Evolutionary conservation across 2,888 invertebrate species (phyloP).

Genomic region (Graphium colonna): DNA sequence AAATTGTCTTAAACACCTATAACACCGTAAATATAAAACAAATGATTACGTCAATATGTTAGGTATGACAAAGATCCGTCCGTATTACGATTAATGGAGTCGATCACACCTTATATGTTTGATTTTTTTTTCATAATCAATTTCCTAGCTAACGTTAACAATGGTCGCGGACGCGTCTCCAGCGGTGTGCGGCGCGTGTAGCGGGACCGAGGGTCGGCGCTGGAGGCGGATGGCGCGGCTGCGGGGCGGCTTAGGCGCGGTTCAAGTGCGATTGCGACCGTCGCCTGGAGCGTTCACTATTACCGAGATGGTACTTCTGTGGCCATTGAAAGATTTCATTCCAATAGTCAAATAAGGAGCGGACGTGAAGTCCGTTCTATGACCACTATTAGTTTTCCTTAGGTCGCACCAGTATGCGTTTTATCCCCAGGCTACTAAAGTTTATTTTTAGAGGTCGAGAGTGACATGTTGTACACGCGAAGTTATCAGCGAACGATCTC

Average conservation of each 20-base stretch:
- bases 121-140: conserved; percentile 67
- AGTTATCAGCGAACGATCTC: conserved; percentile 62
- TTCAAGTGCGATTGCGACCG: too few species aligned
- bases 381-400: too few species aligned
- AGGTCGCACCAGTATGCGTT: too few species aligned
- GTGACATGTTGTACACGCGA: conserved; percentile 36
- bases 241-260: conserved; percentile 15
- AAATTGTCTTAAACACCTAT: conserved; percentile 79
- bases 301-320: too few species aligned
- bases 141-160: conserved; percentile 80
- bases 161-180: conserved; percentile 72
- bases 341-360: too few species aligned
- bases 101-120: conserved; percentile 70
- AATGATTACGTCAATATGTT: conserved; percentile 79
- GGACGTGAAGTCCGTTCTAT: too few species aligned
- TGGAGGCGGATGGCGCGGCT: conserved; percentile 28
- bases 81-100: conserved; percentile 60
- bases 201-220: conserved; percentile 22
- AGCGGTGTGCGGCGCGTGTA: conserved; percentile 48
- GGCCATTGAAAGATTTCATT: too few species aligned
- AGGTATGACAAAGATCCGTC: conserved; percentile 79
- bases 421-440: too few species aligned
- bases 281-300: too few species aligned
- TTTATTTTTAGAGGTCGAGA: too few species aligned
- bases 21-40: conserved; percentile 81